Evolutionary conservation across 1,140 invertebrate genomes (phyloP).

Genomic region (Caenorhabditis remanei): DNA sequence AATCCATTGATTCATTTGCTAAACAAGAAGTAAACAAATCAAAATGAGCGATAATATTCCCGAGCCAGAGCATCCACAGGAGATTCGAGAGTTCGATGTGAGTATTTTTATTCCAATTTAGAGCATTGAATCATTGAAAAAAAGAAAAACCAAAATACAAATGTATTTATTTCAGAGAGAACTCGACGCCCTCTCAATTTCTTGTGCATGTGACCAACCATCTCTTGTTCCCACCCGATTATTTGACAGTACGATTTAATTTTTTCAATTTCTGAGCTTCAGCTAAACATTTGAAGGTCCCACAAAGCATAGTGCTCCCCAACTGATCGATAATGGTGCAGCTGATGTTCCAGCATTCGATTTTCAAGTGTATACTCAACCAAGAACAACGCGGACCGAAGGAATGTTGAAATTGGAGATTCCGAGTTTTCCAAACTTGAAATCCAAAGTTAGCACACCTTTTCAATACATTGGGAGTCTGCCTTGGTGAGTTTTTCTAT

Average conservation of each 20-base stretch:
- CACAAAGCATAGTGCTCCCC: background rate
- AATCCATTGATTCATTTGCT: background rate
- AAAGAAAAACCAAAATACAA: no score
- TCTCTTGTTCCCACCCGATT: background rate
- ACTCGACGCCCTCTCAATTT: background rate
- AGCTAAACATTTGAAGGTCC: background rate
- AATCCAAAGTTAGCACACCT: slow-evolving; percentile 60
- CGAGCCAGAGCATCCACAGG: slow-evolving; percentile 5
- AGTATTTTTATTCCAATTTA: background rate
- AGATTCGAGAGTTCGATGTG: background rate
- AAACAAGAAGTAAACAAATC: background rate
- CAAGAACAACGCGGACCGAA: slow-evolving; percentile 41
- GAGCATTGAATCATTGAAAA: background rate
- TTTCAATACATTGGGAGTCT: slow-evolving; percentile 67
- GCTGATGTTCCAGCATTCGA: background rate
- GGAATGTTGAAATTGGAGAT: slow-evolving; percentile 64
- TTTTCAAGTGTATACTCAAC: slow-evolving; percentile 9
- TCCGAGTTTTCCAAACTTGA: slow-evolving; percentile 45
- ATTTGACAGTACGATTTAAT: background rate
- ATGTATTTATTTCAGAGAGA: background rate
- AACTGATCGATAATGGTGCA: slow-evolving; percentile 25
- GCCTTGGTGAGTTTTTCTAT: slow-evolving; percentile 60
- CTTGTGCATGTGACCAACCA: background rate
- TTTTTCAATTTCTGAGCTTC: background rate
- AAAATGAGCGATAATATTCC: background rate